phyloP scores from a whole-genome alignment of 2,797 vertebrate species.

The Sebastes baramenuke region DNA sequence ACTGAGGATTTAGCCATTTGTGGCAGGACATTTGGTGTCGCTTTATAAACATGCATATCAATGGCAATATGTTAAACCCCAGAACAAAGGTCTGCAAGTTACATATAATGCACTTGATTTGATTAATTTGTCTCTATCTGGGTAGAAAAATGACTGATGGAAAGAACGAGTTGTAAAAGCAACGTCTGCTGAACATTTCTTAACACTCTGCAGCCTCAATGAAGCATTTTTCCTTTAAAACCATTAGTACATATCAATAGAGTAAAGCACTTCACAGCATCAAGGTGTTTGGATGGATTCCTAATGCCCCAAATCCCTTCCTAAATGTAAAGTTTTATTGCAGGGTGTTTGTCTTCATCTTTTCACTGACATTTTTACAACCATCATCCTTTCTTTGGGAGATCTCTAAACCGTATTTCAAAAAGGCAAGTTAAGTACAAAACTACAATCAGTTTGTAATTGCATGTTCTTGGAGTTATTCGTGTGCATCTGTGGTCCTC shows the following conservation, averaged over 20 bases:
- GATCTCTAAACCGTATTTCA: background rate
- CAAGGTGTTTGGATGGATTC: background rate
- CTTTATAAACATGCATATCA: slow-evolving; percentile 26
- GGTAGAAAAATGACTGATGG: slow-evolving; percentile 3
- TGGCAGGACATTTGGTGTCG: slow-evolving; percentile 50
- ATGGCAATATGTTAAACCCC: background rate
- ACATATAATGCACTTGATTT: slow-evolving; percentile 7
- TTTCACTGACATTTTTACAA: slow-evolving; percentile 14
- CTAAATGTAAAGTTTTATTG: slow-evolving; percentile 7
- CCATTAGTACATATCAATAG: background rate
- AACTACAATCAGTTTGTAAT: background rate
- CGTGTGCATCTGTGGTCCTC: background rate
- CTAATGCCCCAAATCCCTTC: background rate
- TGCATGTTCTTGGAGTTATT: background rate
- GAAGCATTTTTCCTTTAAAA: background rate
- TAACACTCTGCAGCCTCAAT: background rate
- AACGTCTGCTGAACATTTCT: background rate
- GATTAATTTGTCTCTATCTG: background rate
- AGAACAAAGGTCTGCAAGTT: slow-evolving; percentile 16
- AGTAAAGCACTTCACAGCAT: background rate
- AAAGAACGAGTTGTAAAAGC: background rate
- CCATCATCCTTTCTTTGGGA: background rate
- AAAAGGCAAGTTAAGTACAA: background rate
- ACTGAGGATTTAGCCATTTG: slow-evolving; percentile 67
- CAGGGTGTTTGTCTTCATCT: background rate